Evolutionary conservation across 2,797 vertebrate species (phyloP), one percentile per base, ranked within the genome.

Genomic region (Urophycis tenuis): DNA sequence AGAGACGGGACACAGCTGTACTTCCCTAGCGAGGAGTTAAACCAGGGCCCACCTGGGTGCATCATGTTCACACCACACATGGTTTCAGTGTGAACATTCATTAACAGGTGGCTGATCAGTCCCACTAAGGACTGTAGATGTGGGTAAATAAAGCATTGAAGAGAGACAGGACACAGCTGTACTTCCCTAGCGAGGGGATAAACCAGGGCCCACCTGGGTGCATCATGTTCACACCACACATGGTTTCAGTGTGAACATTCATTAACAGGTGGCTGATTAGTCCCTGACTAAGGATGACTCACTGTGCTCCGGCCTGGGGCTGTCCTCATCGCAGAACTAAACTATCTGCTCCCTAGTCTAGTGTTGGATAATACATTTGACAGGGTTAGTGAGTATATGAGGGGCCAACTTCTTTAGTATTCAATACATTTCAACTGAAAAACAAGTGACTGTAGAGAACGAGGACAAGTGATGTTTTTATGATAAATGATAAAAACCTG

Each of bases 61-160:
- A 85, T 92, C 90, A 7, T 88, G 89, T 31, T n/a, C n/a, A 71
- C 85, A 80, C 85, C 86, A 86, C 17, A 72, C 45, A 60, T 19
- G 1, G 30, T 32, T 91, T 93, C 92, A 31, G 83, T 60, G 85
- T 80, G 85, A 34, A 72, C 89, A 89, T 79, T 92, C 91, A 92
- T 87, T 70, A 83, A 82, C 76, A 91, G 88, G 88, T 86, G 1
- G 34, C 77, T 60, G 17, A 72, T 87, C 83, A 83, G 82, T 0
- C 32, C 2, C 85, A 82, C 78, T 82, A 78, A 70, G 33, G 78
- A 75, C n/a, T 9, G n/a, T n/a, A 60, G 53, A 7, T n/a, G n/a
- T 25, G n/a, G 67, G 31, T 31, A 30, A 70, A 64, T 31, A 70
- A 31, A 70, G 67, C 25, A 29, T 67, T 67, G 29, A 60, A n/a